These are phyloP conservation scores for Osmerus eperlanus DNA, from an alignment of 2,113 vertebrate species.

Conservation along the genomic window DNA sequence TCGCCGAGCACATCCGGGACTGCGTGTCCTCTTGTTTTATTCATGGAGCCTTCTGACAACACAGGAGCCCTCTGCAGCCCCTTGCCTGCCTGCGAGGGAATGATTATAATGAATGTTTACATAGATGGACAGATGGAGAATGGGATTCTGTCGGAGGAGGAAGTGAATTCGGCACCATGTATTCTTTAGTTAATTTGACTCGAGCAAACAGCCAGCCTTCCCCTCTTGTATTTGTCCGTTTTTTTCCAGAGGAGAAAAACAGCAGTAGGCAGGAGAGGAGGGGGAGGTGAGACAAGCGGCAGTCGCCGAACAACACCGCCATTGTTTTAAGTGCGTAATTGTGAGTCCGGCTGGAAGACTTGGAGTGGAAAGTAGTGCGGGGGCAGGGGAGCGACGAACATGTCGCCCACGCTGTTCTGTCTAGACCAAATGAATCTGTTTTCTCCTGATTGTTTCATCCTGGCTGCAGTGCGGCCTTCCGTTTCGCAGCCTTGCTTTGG, in stretches of 20 bases:
- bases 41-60: slow-evolving; percentile 18
- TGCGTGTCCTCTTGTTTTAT: slow-evolving; percentile 31
- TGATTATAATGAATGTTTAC: slow-evolving; percentile 67
- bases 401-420: slow-evolving; percentile 9
- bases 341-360: slow-evolving; percentile 2
- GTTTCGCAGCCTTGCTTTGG: neutral
- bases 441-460: neutral
- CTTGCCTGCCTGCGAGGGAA: slow-evolving; percentile 8
- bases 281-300: slow-evolving; percentile 6
- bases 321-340: slow-evolving; percentile 41
- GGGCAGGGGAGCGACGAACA: neutral
- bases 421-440: slow-evolving; percentile 34
- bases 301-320: slow-evolving; percentile 39
- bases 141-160: slow-evolving; percentile 59
- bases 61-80: neutral
- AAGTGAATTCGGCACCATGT: slow-evolving; percentile 34
- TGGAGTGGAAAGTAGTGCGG: neutral
- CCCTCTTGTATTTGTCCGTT: slow-evolving; percentile 59
- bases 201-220: slow-evolving; percentile 64
- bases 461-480: neutral
- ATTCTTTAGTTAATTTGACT: slow-evolving; percentile 69
- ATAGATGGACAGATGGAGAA: slow-evolving; percentile 56
- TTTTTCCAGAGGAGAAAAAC: neutral
- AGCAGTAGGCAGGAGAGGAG: neutral
- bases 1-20: neutral